Base-by-base conservation (phyloP, 2,797 vertebrate species). In the Chiloscyllium punctatum region DNA sequence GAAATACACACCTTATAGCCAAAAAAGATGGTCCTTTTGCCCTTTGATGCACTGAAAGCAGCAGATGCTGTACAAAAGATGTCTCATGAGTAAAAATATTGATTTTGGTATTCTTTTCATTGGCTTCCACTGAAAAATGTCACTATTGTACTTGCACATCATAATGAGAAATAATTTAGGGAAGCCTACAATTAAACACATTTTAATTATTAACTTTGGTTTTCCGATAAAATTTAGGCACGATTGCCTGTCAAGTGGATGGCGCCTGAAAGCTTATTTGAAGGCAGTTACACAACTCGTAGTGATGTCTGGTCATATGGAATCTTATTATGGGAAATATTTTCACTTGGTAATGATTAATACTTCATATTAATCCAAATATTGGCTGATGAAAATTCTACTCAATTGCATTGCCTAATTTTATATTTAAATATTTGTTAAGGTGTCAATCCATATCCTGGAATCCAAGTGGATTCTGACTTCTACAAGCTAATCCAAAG, bases 271-370 rank as follows among this genome's bases (percentile, higher is more conserved):
- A 99, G 99, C 96, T 98, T 99, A 88, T 99, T 99, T 0, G 97
- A 99, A 96, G 98, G 98, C 33, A 97, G 98, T 0, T 99, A 99
- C 97, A 99, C 99, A 74, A 98, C 98, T 97, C 98, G 99, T 97
- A 99, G 99, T 95, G 99, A 99, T 11, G 98, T 99, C 96, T 99
- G 99, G 99, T 99, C 99, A 0, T 99, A 98, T 0, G 99, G 99
- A 96, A 99, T 99, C 96, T 97, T 99, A 95, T 98, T 99, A 11
- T 99, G 99, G 99, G 99, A 99, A 97, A 99, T 99, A 97, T 99
- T 99, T 97, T 99, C 99, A 62, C 98, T 99, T 1, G 99, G 99
- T 99, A 98, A 96, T 88, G 4, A 95, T 90, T 94, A 33, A 88
- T 77, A 30, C 88, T 7, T 95, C 48, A 18, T n/a, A 37, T 42